phyloP scores from a whole-genome alignment of 2,797 vertebrate species.

The Distichodus sexfasciatus region DNA sequence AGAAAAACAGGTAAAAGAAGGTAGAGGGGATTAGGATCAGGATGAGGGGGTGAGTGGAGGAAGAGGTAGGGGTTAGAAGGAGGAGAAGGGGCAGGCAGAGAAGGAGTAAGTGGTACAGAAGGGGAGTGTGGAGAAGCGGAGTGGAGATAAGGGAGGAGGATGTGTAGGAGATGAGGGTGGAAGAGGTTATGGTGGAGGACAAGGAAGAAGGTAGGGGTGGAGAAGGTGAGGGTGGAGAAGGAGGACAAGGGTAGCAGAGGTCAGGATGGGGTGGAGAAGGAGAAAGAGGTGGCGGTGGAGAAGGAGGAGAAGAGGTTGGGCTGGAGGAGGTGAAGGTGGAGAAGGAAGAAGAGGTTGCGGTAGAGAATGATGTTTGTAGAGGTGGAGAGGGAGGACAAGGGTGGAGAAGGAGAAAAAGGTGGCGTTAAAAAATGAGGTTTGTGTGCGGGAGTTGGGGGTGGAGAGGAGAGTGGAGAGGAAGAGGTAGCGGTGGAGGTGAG shows the following conservation, averaged over 20 bases:
- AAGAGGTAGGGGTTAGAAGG: not conserved
- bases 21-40: not conserved
- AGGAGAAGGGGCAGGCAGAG: not conserved
- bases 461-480: too few relatives aligned
- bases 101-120: not conserved
- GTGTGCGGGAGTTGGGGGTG: conserved; percentile 42
- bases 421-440: too few relatives aligned
- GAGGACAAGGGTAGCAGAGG: conserved; percentile 5
- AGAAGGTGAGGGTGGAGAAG: conserved; percentile 50
- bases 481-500: conserved; percentile 51
- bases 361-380: too few relatives aligned
- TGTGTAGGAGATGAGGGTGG: conserved; percentile 42
- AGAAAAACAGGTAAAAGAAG: conserved; percentile 47
- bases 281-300: conserved; percentile 22
- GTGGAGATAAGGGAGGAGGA: conserved; percentile 50
- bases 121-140: too few relatives aligned
- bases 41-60: not conserved
- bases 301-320: conserved; percentile 22
- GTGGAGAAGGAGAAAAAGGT: conserved; percentile 33
- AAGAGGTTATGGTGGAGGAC: too few relatives aligned
- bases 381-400: conserved; percentile 32
- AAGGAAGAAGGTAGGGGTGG: too few relatives aligned
- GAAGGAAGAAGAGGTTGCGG: conserved; percentile 16
- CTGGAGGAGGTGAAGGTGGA: conserved; percentile 50
- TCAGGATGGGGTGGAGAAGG: conserved; percentile 50